Evolutionary conservation across 2,888 invertebrate species (phyloP), one percentile per base, ranked within the genome.

Genomic region (Parnassius orleans): DNA sequence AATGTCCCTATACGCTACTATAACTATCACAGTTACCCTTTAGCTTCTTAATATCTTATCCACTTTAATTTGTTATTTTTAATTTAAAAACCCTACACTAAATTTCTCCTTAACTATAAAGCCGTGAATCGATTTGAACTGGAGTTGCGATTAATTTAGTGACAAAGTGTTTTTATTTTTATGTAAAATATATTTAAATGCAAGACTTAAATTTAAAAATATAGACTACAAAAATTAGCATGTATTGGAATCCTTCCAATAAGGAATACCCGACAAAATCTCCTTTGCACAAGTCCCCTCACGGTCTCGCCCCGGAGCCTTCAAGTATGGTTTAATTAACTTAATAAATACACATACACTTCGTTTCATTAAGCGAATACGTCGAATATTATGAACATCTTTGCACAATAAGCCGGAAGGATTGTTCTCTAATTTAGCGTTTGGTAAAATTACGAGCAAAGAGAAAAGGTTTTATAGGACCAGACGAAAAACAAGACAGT

Each of bases 261-360:
- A 62, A 65, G 65, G 63, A 62, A 61, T 61, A 62, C 51, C 53
- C 52, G 60, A 57, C 53, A 68, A 60, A 52, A 61, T 64, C 66
- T 64, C 66, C 66, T 52, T 55, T 11, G 64, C 66, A 64, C 58
- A 69, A 48, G 71, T 72, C 66, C 72, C 77, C 70, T 73, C 72
- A 68, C 71, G 64, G 67, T 66, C 75, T 44, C 55, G 50, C 54
- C 42, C 43, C 53, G 53, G 48, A 48, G 48, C 75, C 75, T 77
- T 86, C 87, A 87, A 86, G 87, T 83, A 83, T 79, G 83, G 78
- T 81, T 90, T 91, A 89, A 90, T 91, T 91, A 91, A 90, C 86
- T 87, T 89, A 90, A 90, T 91, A 91, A 88, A 90, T 87, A 90
- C 86, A 84, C 57, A 57, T 51, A 61, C 88, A 86, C 87, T 88